These are phyloP conservation scores for Tenebrio molitor DNA, from an alignment of 1,140 invertebrate genomes.

Conservation along the genomic window DNA sequence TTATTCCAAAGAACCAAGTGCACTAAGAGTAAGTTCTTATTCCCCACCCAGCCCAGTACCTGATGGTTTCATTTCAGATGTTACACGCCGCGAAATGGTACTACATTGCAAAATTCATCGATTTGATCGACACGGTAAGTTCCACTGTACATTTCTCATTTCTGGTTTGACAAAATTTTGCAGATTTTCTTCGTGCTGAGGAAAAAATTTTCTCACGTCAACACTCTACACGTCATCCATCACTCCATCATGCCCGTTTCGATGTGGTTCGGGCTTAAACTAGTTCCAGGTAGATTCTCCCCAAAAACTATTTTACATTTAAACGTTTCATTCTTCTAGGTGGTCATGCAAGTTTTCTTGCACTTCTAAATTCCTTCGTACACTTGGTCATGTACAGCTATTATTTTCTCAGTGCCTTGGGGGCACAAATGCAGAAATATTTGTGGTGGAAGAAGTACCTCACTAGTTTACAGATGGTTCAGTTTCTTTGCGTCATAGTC, in stretches of 20 bases:
- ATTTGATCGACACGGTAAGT: constrained; percentile 91
- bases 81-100: constrained; percentile 96
- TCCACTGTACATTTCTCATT: not conserved
- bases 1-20: constrained; percentile 90
- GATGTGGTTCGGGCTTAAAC: constrained; percentile 83
- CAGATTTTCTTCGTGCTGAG: constrained; percentile 85
- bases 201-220: constrained; percentile 88
- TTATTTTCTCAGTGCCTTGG: constrained; percentile 88
- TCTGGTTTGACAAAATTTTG: not conserved
- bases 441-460: constrained; percentile 97
- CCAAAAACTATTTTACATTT: not conserved
- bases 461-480: constrained; percentile 89
- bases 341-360: constrained; percentile 86
- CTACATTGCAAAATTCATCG: constrained; percentile 95
- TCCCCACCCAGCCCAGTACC: not conserved
- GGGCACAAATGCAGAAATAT: constrained; percentile 86
- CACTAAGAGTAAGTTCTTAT: constrained; percentile 81
- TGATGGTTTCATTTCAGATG: constrained; percentile 56
- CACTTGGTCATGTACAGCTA: constrained; percentile 94
- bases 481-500: constrained; percentile 89
- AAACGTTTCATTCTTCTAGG: constrained; percentile 72
- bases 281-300: constrained; percentile 74
- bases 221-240: constrained; percentile 90
- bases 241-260: constrained; percentile 88
- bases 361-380: constrained; percentile 90